Evolutionary conservation across 2,113 vertebrate genomes (phyloP).

Genomic region (Haliaeetus leucogaster): DNA sequence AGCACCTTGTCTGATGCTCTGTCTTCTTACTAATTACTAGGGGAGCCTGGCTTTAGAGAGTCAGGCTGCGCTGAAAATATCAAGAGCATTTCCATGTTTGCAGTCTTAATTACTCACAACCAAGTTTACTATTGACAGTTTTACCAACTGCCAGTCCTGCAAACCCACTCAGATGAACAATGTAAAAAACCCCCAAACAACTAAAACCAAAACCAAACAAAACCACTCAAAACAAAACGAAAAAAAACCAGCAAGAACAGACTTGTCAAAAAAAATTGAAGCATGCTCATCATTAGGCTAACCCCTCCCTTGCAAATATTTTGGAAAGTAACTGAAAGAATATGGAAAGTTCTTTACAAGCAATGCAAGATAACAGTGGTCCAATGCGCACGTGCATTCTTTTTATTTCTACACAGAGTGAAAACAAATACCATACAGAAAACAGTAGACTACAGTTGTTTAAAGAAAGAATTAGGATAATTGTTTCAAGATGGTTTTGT

Average conservation of each 20-base stretch:
- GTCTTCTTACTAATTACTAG: neutral
- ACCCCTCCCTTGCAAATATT: neutral
- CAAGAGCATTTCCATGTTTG: neutral
- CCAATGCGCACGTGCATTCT: neutral
- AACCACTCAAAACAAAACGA: neutral
- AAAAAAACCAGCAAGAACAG: neutral
- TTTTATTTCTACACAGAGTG: slow-evolving; percentile 4
- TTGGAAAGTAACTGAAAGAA: neutral
- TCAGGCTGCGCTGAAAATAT: neutral
- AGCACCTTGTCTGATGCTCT: neutral
- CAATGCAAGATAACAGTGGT: neutral
- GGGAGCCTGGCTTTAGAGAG: neutral
- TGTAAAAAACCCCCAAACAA: neutral
- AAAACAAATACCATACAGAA: neutral
- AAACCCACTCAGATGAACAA: neutral
- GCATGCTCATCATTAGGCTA: neutral
- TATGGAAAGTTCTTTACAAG: neutral
- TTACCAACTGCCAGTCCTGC: neutral
- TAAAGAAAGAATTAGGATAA: neutral
- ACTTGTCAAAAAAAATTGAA: neutral
- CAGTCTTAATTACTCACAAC: neutral
- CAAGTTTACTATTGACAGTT: neutral
- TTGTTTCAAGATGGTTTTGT: neutral
- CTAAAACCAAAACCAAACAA: neutral
- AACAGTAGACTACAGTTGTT: neutral